These are phyloP conservation scores for Himalopsyche kuldschensis DNA, from an alignment of 2,888 invertebrate genomes.

Conservation along the genomic window DNA sequence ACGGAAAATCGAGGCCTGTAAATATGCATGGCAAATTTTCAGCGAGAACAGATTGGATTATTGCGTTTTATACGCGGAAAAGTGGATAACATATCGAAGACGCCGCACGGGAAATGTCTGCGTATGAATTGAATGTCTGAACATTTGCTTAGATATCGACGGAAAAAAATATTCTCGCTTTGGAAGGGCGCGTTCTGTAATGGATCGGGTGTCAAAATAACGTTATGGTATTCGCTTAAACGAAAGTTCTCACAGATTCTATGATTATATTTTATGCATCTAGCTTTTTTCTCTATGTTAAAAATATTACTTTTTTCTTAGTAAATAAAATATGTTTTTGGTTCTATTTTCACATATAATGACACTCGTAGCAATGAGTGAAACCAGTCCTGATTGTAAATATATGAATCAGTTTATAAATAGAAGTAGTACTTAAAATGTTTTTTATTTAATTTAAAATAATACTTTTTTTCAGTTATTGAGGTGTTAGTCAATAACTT, in stretches of 20 bases:
- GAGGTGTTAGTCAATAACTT: no score
- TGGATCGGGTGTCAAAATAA: not conserved
- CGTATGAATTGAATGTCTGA: not conserved
- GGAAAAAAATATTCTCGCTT: not conserved
- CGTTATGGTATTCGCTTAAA: not conserved
- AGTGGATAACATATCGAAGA: not conserved
- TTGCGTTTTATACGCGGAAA: not conserved
- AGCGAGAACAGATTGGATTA: not conserved
- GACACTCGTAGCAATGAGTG: no score
- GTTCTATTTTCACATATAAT: no score
- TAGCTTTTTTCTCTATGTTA: not conserved
- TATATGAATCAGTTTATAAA: no score
- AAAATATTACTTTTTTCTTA: no score
- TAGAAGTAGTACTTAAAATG: no score
- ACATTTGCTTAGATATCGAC: not conserved
- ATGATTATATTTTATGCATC: not conserved
- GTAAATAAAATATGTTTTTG: no score
- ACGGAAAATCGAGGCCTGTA: slow-evolving; percentile 3
- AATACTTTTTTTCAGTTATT: no score
- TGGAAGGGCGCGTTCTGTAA: not conserved
- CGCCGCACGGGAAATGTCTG: not conserved
- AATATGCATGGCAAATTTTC: slow-evolving; percentile 16
- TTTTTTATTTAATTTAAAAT: no score
- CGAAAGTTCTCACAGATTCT: not conserved
- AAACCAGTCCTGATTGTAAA: no score